Percentiles rank a stretch among this genome's conserved stretches.
phyloP scores from a whole-genome alignment of 2,888 invertebrate species.

The Cataglyphis livida region DNA sequence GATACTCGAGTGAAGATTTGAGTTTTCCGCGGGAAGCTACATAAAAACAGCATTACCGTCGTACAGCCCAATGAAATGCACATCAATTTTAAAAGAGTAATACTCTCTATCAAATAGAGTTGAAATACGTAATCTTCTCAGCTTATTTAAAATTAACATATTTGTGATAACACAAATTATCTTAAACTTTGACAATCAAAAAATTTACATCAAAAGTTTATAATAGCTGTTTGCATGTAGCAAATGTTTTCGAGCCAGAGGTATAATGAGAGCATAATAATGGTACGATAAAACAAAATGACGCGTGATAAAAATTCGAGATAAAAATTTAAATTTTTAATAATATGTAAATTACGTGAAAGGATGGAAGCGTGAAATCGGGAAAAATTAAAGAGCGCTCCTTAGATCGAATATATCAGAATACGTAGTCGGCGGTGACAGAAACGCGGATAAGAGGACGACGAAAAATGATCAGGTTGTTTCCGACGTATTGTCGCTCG shows the following conservation, averaged over 20 bases:
- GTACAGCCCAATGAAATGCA: neutral
- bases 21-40: neutral
- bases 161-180: neutral
- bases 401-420: neutral
- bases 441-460: neutral
- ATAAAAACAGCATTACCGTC: neutral
- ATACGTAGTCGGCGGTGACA: neutral
- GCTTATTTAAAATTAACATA: neutral
- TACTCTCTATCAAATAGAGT: neutral
- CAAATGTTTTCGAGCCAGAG: constrained; percentile 2
- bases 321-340: neutral
- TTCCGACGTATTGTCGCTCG: neutral
- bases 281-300: neutral
- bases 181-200: neutral
- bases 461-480: neutral
- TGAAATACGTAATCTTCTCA: neutral
- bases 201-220: constrained; percentile 3
- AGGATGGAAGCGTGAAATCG: neutral
- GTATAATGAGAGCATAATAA: neutral
- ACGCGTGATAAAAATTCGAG: neutral
- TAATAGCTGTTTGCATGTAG: neutral
- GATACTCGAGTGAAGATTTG: neutral
- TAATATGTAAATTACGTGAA: neutral
- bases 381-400: constrained; percentile 1
- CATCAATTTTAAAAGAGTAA: neutral